phyloP scores from a whole-genome alignment of 2,888 invertebrate genomes.

The Drosophila dives region DNA sequence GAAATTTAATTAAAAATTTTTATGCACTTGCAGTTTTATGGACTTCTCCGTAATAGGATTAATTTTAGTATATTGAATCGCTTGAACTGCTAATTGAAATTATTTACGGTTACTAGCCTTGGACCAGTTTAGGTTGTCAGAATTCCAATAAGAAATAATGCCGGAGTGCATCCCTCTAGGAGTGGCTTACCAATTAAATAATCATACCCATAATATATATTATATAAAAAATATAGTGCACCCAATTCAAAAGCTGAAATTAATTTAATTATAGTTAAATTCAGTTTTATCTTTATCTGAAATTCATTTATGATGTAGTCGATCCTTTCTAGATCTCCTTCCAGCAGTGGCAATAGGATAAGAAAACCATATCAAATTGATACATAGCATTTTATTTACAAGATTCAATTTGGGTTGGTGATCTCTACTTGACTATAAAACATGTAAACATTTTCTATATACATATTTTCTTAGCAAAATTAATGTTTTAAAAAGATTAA shows the following conservation, averaged over 20 bases:
- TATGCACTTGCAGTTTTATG: conserved; percentile 21
- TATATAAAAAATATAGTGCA: conserved; percentile 6
- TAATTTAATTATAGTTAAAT: neutral
- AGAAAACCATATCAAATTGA: neutral
- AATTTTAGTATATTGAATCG: neutral
- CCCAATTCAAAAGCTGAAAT: neutral
- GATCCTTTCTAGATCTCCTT: too few relatives aligned
- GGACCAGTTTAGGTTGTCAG: conserved; percentile 1
- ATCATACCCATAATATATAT: too few relatives aligned
- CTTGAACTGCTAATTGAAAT: conserved; percentile 36
- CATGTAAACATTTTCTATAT: neutral
- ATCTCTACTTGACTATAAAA: neutral
- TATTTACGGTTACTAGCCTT: conserved; percentile 9
- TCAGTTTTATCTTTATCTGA: neutral
- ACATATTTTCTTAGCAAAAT: neutral
- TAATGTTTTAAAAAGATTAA: neutral
- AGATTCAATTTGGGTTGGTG: neutral
- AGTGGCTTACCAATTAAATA: neutral
- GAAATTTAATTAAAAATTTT: conserved; percentile 62
- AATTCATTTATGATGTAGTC: neutral
- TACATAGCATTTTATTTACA: neutral
- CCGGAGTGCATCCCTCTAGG: neutral
- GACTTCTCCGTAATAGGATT: conserved; percentile 35
- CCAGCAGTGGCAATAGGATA: neutral
- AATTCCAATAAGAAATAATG: conserved; percentile 3